phyloP scores from a whole-genome alignment of 2,888 invertebrate genomes.

The Rotaria magnacalcarata region DNA sequence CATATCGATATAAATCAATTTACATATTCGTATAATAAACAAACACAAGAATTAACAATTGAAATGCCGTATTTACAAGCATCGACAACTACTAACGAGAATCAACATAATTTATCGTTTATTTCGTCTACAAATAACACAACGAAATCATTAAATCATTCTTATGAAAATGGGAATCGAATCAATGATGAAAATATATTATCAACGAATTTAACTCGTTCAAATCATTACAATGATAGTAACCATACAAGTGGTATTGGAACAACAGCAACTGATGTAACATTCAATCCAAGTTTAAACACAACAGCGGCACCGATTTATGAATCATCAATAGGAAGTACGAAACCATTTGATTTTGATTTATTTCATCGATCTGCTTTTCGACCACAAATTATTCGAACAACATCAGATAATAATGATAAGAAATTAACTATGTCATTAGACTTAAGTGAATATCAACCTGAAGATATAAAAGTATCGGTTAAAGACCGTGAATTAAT shows the following conservation, averaged over 20 bases:
- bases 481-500: slow-evolving; percentile 23
- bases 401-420: neutral
- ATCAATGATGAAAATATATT: neutral
- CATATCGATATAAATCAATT: neutral
- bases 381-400: slow-evolving; percentile 29
- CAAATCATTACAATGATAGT: neutral
- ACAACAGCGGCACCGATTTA: neutral
- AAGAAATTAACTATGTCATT: slow-evolving; percentile 15
- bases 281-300: neutral
- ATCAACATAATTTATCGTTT: neutral
- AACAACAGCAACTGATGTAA: neutral
- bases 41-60: neutral
- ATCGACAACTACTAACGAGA: neutral
- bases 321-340: neutral
- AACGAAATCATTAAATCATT: neutral
- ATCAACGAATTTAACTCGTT: neutral
- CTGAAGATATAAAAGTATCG: slow-evolving; percentile 22
- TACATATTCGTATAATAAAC: neutral
- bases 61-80: neutral
- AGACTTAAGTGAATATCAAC: slow-evolving; percentile 17
- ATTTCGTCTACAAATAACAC: neutral
- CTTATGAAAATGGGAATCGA: neutral
- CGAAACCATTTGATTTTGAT: slow-evolving; percentile 34
- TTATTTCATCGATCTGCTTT: slow-evolving; percentile 17
- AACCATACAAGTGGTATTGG: neutral